phyloP scores from a whole-genome alignment of 2,113 vertebrate species.

The Rana temporaria region DNA sequence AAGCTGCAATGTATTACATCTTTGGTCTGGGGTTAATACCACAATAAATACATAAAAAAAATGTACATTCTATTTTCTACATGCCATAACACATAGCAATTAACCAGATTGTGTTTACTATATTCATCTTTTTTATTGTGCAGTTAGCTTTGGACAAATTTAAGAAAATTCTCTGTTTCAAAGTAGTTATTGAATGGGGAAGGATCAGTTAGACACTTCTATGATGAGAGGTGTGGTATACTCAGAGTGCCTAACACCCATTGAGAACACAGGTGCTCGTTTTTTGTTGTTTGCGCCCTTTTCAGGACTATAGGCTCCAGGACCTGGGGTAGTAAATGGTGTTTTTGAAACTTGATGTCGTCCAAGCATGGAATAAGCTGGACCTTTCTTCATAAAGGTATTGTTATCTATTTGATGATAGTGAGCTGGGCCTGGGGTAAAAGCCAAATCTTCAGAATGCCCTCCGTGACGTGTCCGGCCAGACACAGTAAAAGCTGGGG shows the following conservation, averaged over 20 bases:
- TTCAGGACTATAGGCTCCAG: conserved; percentile 80
- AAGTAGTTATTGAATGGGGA: background rate
- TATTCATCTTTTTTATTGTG: too few species aligned
- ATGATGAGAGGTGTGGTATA: conserved; percentile 74
- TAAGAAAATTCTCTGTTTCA: too few species aligned
- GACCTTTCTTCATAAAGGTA: conserved; percentile 73
- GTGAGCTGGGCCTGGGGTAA: conserved; percentile 79
- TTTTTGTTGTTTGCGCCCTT: conserved; percentile 70
- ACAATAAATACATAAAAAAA: too few species aligned
- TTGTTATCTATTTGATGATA: conserved; percentile 79
- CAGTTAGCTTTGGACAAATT: too few species aligned
- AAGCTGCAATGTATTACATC: too few species aligned
- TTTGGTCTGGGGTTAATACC: too few species aligned
- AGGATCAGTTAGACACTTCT: conserved; percentile 64
- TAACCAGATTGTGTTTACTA: too few species aligned
- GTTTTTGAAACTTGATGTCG: conserved; percentile 66
- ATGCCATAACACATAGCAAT: too few species aligned
- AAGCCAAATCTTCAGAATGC: conserved; percentile 75
- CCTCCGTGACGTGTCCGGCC: conserved; percentile 61
- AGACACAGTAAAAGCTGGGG: conserved; percentile 76
- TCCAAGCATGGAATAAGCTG: conserved; percentile 83
- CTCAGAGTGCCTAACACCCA: conserved; percentile 82
- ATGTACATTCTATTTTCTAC: too few species aligned
- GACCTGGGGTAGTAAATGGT: conserved; percentile 71
- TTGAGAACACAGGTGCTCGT: conserved; percentile 76